A percentile compares a stretch with the other conserved stretches of the same genome.
Conservation (phyloP, 1,140 invertebrate genomes). For the Arctopsyche grandis region DNA sequence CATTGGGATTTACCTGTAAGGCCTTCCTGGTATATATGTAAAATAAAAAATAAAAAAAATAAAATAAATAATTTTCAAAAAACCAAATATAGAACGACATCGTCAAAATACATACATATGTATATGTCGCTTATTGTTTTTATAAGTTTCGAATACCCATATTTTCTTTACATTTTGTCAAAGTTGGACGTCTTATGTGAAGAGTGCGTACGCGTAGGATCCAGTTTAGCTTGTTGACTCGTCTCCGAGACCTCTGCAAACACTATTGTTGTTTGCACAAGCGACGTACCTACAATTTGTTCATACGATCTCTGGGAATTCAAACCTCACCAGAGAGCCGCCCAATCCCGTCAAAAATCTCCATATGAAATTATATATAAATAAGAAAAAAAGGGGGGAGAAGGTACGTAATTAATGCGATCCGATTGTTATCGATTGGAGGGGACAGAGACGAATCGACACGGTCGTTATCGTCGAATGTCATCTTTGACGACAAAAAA, state of each 20-base stretch:
- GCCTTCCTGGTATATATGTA: too few relatives aligned
- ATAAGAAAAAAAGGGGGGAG: neutral
- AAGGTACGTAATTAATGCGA: slow-evolving; percentile 35
- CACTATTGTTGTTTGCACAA: slow-evolving; percentile 42
- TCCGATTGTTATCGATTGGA: slow-evolving; percentile 38
- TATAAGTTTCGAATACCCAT: too few relatives aligned
- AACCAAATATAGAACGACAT: too few relatives aligned
- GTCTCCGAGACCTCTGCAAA: slow-evolving; percentile 49
- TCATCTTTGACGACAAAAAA: slow-evolving; percentile 28
- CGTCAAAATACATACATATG: too few relatives aligned
- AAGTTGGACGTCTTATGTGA: too few relatives aligned
- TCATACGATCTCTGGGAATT: slow-evolving; percentile 44
- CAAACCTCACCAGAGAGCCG: slow-evolving; percentile 8
- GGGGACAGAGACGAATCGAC: slow-evolving; percentile 38
- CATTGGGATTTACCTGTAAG: too few relatives aligned
- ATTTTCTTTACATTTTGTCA: too few relatives aligned
- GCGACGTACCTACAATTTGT: slow-evolving; percentile 23
- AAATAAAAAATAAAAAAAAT: too few relatives aligned
- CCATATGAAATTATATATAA: neutral
- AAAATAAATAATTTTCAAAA: too few relatives aligned
- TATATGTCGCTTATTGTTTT: too few relatives aligned
- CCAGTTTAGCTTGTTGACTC: slow-evolving; percentile 42
- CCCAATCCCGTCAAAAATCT: neutral
- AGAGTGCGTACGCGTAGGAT: slow-evolving; percentile 6
- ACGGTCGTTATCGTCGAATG: slow-evolving; percentile 27